A percentile compares a stretch with the other conserved stretches of the same genome.
phyloP scores from a whole-genome alignment of 2,888 invertebrate genomes.

The Dynastes maya region DNA sequence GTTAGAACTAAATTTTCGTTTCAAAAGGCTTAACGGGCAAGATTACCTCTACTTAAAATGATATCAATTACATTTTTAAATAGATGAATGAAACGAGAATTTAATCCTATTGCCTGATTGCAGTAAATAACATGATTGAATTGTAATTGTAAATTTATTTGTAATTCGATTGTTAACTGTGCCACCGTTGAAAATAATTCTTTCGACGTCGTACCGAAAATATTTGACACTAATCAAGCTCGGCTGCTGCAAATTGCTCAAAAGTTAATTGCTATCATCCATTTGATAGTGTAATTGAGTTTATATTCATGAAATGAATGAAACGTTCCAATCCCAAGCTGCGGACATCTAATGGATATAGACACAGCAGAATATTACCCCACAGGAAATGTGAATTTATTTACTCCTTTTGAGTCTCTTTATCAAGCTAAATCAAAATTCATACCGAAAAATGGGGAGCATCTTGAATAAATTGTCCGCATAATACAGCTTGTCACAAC shows the following conservation, averaged over 20 bases:
- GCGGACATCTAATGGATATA: neutral
- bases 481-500: constrained; percentile 10
- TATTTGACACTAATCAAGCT: constrained; percentile 27
- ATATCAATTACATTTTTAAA: constrained; percentile 11
- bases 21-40: neutral
- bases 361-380: neutral
- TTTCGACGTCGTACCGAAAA: neutral
- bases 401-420: too few species aligned
- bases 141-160: constrained; percentile 36
- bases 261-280: constrained; percentile 36
- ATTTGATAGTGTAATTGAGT: constrained; percentile 41
- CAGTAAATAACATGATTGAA: constrained; percentile 9
- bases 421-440: neutral
- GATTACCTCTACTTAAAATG: neutral
- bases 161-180: constrained; percentile 6
- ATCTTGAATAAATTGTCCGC: constrained; percentile 10
- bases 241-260: constrained; percentile 32
- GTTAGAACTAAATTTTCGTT: constrained; percentile 6
- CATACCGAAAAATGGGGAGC: constrained; percentile 2
- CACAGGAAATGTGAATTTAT: neutral
- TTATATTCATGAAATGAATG: constrained; percentile 11
- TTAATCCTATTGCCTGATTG: neutral
- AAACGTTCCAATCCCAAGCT: neutral
- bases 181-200: neutral
- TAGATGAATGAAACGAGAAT: neutral